Base-by-base conservation (phyloP, 2,113 vertebrate genomes). In the Amblyornis subalaris region DNA sequence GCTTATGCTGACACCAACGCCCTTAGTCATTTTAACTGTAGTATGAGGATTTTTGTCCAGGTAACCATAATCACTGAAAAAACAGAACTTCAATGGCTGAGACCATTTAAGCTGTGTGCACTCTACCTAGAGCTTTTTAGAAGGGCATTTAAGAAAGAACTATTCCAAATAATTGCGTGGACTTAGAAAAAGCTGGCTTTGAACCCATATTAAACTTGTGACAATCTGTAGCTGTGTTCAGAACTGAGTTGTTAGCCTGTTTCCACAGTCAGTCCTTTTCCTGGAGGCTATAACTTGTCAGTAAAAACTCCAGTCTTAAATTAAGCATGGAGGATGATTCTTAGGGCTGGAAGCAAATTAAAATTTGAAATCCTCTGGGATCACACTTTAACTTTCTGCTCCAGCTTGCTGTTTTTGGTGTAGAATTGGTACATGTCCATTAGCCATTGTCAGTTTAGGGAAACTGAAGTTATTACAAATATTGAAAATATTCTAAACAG, bases 1-100 rank as follows among this genome's bases (percentile, higher is more conserved):
- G 51, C 51, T 90, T 55, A 24, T 77, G 75, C 78, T 96, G 86
- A 94, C 95, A 96, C 76, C 86, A 92, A 84, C 11, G 8, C 84
- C 87, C 70, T 61, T 45, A 86, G 70, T 90, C 28, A 89, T 89
- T 86, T 74, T 53, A 87, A 67, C 26, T 54, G 73, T 29, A 36
- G 31, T 10, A 36, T 28, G 12, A 81, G n/a, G 40, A 38, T 48
- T 92, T 93, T 90, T 74, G 60, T 81, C 73, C 65, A 89, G 69
- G 33, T 53, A 84, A 66, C n/a, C 0, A 0, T 13, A 74, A 55
- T 17, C 61, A 64, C 54, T 42, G 42, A 89, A 69, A 91, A 85
- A 75, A 3, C 53, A 38, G 12, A 80, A 78, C n/a, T 67, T 57
- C 33, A 47, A 0, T 40, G 60, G 22, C 31, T 75, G 42, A 82